A percentile compares a stretch with the other conserved stretches of the same genome.
Evolutionary conservation across 1,140 invertebrate species (phyloP).

Genomic region (Drosophila sucinea): DNA sequence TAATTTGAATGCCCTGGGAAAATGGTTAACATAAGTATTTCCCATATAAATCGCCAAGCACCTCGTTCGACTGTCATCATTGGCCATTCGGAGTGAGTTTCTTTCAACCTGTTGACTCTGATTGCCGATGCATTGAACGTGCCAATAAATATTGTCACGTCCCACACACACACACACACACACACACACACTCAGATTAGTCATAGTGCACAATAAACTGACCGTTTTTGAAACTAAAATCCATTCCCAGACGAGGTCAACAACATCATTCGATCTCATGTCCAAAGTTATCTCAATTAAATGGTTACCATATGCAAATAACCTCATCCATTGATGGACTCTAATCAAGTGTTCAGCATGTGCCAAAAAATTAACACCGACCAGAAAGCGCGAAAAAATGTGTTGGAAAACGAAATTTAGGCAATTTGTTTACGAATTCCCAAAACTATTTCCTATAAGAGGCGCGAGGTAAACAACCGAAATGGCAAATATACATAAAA

Average conservation of each 20-base stretch:
- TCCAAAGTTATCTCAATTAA: slow-evolving; percentile 45
- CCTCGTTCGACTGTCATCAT: background rate
- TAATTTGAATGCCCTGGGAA: too few relatives aligned
- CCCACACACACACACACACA: slow-evolving; percentile 41
- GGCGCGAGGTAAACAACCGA: too few relatives aligned
- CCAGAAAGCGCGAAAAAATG: background rate
- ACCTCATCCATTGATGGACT: slow-evolving; percentile 56
- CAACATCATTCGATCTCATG: slow-evolving; percentile 29
- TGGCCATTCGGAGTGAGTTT: slow-evolving; percentile 17
- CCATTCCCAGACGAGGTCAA: slow-evolving; percentile 51
- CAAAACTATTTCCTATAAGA: too few relatives aligned
- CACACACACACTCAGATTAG: slow-evolving; percentile 36
- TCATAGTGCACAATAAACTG: slow-evolving; percentile 51
- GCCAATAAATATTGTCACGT: slow-evolving; percentile 72
- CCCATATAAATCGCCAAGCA: slow-evolving; percentile 1
- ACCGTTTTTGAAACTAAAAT: slow-evolving; percentile 32
- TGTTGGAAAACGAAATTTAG: too few relatives aligned
- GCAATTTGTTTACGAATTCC: too few relatives aligned
- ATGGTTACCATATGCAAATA: slow-evolving; percentile 53
- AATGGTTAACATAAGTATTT: background rate
- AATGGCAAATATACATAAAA: too few relatives aligned
- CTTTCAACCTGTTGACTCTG: slow-evolving; percentile 39
- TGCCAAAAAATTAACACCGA: background rate
- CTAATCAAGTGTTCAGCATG: slow-evolving; percentile 26
- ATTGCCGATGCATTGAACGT: slow-evolving; percentile 64